These are phyloP conservation scores for Ephestia elutella DNA, from an alignment of 1,140 invertebrate genomes.

Conservation along the genomic window DNA sequence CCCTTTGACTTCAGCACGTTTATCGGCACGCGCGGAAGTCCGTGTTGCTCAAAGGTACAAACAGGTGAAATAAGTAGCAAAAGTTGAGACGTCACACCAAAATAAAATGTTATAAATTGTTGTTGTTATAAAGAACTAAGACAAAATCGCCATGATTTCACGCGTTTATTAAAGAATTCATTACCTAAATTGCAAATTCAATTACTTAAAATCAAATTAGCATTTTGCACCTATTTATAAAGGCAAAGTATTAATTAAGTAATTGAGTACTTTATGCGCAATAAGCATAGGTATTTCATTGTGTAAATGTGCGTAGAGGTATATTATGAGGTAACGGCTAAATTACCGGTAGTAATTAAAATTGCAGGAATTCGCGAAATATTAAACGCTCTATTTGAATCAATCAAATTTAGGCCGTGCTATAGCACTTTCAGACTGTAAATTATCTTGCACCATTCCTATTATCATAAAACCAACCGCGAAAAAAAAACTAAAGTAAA, in stretches of 20 bases:
- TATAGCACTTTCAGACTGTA: background rate
- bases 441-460: background rate
- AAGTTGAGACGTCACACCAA: too few relatives aligned
- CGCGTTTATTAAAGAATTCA: too few relatives aligned
- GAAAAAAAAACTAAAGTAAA: slow-evolving; percentile 4
- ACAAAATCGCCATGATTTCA: too few relatives aligned
- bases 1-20: too few relatives aligned
- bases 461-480: background rate
- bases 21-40: too few relatives aligned
- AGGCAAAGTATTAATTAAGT: background rate
- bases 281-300: background rate
- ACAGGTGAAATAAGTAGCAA: too few relatives aligned
- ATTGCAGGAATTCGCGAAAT: background rate
- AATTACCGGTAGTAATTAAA: background rate
- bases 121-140: too few relatives aligned
- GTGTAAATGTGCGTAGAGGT: background rate
- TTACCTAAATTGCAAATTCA: too few relatives aligned
- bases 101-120: too few relatives aligned
- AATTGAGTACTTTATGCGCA: background rate
- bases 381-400: background rate
- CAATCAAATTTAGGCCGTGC: background rate
- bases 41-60: too few relatives aligned
- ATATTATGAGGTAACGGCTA: background rate
- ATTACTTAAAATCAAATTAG: too few relatives aligned
- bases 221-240: too few relatives aligned